Conservation (phyloP, 2,113 vertebrate genomes). For the Hypomesus transpacificus region DNA sequence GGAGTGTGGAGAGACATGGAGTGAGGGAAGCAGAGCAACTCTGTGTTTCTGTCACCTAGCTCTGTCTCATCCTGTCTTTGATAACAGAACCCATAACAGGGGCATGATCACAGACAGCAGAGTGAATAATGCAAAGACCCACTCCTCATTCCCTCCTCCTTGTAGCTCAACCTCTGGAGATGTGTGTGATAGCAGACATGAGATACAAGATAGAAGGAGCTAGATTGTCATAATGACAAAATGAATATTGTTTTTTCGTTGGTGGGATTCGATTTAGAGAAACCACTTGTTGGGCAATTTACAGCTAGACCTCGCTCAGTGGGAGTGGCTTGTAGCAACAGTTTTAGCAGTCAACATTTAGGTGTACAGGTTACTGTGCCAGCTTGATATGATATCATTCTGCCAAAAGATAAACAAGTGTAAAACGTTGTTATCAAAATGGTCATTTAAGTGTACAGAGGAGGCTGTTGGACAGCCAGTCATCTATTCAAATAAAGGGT, state of each 20-base stretch:
- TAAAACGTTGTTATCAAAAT: no score
- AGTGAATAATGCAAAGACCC: conserved; percentile 20
- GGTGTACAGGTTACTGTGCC: no score
- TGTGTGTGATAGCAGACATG: background rate
- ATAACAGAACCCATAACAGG: conserved; percentile 21
- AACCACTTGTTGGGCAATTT: background rate
- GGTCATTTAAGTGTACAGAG: no score
- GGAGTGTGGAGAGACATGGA: background rate
- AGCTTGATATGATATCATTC: no score
- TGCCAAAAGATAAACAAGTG: no score
- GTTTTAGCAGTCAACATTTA: no score
- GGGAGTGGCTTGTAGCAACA: no score
- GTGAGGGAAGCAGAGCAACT: conserved; percentile 6
- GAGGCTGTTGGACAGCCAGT: no score
- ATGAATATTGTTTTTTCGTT: background rate
- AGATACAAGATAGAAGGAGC: background rate
- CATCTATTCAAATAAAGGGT: no score
- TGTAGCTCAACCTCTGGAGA: background rate
- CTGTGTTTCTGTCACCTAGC: conserved; percentile 21
- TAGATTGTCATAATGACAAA: background rate
- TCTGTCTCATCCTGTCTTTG: conserved; percentile 15
- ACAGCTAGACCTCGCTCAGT: background rate
- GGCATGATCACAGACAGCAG: conserved; percentile 15
- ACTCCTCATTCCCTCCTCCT: background rate
- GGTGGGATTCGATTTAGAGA: background rate